Base-by-base conservation (phyloP, 2,797 vertebrate genomes). In the Eleutherodactylus coqui region DNA sequence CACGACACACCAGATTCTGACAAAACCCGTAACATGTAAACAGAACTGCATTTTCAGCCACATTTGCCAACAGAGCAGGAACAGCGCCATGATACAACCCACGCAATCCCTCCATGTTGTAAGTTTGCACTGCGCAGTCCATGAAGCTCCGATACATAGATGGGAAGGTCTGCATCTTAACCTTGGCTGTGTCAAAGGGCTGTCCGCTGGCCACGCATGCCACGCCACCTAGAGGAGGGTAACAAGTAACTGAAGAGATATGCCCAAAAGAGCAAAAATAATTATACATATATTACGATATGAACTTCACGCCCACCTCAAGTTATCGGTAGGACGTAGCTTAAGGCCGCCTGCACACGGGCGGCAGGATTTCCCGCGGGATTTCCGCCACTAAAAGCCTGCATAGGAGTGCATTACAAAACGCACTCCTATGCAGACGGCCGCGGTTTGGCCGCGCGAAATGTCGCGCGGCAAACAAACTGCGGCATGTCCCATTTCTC, bases 121-220 rank as follows among this genome's bases (percentile, higher is more conserved):
- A 89, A 1, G 88, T 89, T 51, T 84, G 82, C 36, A 87, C 36
- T 0, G 85, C 76, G 36, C 90, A 90, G 76, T 88, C 88, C 24
- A 89, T 21, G 76, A 90, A 90, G 19, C 87, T 84, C 27, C 53
- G 84, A 64, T 90, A 91, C 86, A 90, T 62, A 14, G 79, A 36
- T 13, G 90, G 90, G 75, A 91, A 91, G 36, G 89, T 85, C 81
- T 91, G 90, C 90, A 91, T 89, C 85, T 91, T 91, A 85, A 91
- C 90, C 78, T 91, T 90, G 49, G 87, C 88, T 38, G 90, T 91
- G 64, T 91, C 90, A 43, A 91, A 91, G 24, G 90, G 90, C 73
- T 90, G 90, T 32, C 90, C 89, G 21, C 88, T 89, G n/a, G 85
- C 4, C 34, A 90, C 90, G 19, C 89, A 89, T 5, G 89, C 87